A percentile compares a stretch with the other conserved stretches of the same genome.
Conservation (phyloP, 2,797 vertebrate species). For the Anisognathus igniventris region DNA sequence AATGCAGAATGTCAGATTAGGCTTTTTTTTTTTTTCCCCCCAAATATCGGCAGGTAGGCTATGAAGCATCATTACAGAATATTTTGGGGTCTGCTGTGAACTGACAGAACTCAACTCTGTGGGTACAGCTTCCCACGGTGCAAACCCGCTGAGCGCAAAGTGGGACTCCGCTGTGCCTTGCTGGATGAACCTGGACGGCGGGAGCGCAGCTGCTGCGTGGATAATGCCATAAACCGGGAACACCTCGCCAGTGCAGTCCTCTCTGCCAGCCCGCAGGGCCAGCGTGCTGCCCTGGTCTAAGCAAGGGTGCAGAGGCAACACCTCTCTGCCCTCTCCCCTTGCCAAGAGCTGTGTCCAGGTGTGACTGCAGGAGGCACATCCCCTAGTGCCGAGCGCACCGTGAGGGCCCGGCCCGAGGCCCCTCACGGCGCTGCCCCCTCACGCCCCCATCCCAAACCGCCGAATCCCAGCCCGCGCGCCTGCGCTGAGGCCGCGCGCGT, state of each 20-base stretch:
- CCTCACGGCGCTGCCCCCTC: too few relatives aligned
- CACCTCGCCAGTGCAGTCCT: fast-evolving
- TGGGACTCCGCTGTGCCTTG: neutral
- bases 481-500: fast-evolving
- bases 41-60: neutral
- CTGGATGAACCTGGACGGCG: fast-evolving
- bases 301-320: neutral
- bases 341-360: neutral
- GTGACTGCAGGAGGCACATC: too few relatives aligned
- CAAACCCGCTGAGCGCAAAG: fast-evolving
- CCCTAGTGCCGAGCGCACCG: fast-evolving
- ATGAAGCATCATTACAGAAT: neutral
- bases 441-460: neutral
- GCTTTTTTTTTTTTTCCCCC: fast-evolving
- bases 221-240: neutral
- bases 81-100: neutral
- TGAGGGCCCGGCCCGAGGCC: too few relatives aligned
- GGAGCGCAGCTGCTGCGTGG: fast-evolving
- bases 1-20: neutral
- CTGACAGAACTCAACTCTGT: neutral
- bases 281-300: fast-evolving
- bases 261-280: fast-evolving
- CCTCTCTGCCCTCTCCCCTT: too few relatives aligned
- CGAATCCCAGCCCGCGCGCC: neutral
- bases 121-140: neutral